These are phyloP conservation scores for Oncorhynchus kisutch DNA, from an alignment of 2,113 vertebrate genomes.

Conservation along the genomic window DNA sequence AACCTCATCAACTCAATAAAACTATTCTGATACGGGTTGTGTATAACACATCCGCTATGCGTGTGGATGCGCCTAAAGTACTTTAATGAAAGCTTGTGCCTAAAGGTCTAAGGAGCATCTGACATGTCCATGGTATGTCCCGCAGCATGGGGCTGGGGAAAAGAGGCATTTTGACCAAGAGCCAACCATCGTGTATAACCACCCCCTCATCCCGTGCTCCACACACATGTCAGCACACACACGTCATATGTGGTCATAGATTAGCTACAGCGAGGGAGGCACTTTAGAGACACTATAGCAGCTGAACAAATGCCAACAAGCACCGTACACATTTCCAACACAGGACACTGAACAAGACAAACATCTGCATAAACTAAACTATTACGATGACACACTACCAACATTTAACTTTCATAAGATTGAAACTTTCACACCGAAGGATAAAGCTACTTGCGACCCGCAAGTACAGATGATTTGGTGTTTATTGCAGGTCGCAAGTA, in stretches of 20 bases:
- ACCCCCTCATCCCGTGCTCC: background rate
- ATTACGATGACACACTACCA: background rate
- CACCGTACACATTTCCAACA: background rate
- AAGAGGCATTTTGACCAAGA: too few species aligned
- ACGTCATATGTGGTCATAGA: background rate
- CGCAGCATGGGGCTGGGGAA: background rate
- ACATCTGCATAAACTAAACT: background rate
- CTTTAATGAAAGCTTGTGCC: background rate
- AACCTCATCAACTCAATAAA: background rate
- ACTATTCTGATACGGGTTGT: background rate
- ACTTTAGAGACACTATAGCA: background rate
- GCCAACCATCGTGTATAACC: background rate
- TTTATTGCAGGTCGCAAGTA: too few species aligned
- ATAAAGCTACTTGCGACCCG: too few species aligned
- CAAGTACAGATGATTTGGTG: too few species aligned
- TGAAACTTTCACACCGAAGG: background rate
- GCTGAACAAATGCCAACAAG: background rate
- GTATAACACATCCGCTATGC: background rate
- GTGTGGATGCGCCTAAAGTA: background rate
- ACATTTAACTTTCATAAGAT: background rate
- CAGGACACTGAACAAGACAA: background rate
- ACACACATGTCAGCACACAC: conserved; percentile 1
- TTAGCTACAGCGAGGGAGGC: background rate
- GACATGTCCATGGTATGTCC: background rate
- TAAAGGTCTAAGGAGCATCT: background rate